These are phyloP conservation scores for Oncorhynchus keta DNA, from an alignment of 2,113 vertebrate genomes.

Conservation along the genomic window DNA sequence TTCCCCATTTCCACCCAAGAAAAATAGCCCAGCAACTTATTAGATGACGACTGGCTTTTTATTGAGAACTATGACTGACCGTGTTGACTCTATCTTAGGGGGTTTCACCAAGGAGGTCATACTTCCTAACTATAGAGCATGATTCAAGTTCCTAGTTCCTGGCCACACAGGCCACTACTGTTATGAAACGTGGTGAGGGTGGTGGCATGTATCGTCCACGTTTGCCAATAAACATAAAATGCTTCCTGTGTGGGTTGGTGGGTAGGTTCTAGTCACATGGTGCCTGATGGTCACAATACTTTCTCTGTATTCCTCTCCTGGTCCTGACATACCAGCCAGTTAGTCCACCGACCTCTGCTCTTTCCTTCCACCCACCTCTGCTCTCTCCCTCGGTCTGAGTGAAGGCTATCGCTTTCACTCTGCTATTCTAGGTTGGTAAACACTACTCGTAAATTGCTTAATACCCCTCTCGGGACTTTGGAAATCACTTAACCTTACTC, in stretches of 20 bases:
- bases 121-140: conserved; percentile 2
- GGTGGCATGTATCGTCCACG: not conserved
- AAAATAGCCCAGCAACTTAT: not conserved
- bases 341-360: conserved; percentile 25
- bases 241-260: not conserved
- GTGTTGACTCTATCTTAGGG: not conserved
- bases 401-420: conserved; percentile 29
- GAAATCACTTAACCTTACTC: not conserved
- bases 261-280: not conserved
- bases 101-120: no score
- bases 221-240: not conserved
- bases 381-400: conserved; percentile 9
- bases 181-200: conserved; percentile 9
- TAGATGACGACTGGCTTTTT: not conserved
- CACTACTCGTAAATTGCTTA: conserved; percentile 39
- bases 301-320: conserved; percentile 23
- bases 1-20: not conserved
- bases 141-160: conserved; percentile 4
- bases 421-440: conserved; percentile 57
- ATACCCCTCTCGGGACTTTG: not conserved
- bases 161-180: not conserved
- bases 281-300: conserved; percentile 4
- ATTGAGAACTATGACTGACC: conserved; percentile 23
- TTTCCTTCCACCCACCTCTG: not conserved
- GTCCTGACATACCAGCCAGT: conserved; percentile 4